Percentiles rank a stretch among this genome's conserved stretches.
Evolutionary conservation across 1,140 invertebrate species (phyloP).

Genomic region (Drosophila triauraria): DNA sequence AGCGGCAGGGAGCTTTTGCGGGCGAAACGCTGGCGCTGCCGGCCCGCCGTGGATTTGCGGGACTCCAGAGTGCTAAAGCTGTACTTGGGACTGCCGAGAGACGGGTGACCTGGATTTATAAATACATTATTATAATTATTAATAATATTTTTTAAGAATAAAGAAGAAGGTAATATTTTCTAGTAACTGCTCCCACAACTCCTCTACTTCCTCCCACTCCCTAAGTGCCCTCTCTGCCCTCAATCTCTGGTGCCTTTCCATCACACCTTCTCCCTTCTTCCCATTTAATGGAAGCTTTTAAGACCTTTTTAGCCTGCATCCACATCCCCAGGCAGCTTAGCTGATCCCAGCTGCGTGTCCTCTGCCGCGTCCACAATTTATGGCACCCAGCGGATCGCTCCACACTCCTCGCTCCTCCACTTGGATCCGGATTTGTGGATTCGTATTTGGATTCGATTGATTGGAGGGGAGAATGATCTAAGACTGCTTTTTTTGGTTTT

Average conservation of each 20-base stretch:
- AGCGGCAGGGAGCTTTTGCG: constrained; percentile 83
- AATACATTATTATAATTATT: too few species aligned
- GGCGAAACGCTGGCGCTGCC: constrained; percentile 76
- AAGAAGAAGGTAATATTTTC: too few species aligned
- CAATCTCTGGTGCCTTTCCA: constrained; percentile 7
- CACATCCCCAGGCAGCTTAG: constrained; percentile 18
- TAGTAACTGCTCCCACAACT: not conserved
- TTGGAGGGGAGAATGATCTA: constrained; percentile 14
- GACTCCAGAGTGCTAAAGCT: constrained; percentile 84
- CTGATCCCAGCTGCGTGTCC: constrained; percentile 33
- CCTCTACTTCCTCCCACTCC: not conserved
- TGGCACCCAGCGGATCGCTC: constrained; percentile 4
- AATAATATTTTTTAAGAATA: not conserved
- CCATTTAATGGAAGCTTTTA: constrained; percentile 31
- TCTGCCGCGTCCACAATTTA: constrained; percentile 38
- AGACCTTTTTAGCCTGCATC: constrained; percentile 13
- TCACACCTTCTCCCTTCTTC: constrained; percentile 1
- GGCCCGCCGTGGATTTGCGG: constrained; percentile 65
- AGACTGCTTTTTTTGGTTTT: not conserved
- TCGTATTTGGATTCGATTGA: constrained; percentile 28
- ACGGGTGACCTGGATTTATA: constrained; percentile 65
- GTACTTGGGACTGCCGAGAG: constrained; percentile 83
- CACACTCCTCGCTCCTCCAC: not conserved
- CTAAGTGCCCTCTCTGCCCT: not conserved
- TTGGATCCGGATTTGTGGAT: constrained; percentile 4